Evolutionary conservation across 1,140 invertebrate species (phyloP).

Genomic region (Drosophila equinoxialis): DNA sequence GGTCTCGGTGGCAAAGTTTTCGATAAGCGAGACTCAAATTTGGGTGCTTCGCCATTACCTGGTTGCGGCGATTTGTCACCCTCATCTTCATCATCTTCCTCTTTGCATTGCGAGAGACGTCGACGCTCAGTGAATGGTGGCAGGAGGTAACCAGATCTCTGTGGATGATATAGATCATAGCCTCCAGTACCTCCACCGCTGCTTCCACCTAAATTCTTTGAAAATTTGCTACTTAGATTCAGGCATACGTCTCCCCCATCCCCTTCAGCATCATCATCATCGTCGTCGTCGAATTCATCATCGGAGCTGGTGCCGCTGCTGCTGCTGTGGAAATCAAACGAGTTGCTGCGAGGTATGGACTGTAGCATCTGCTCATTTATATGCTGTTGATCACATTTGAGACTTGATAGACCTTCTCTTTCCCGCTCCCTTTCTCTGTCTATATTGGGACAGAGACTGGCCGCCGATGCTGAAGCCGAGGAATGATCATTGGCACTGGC

Average conservation of each 20-base stretch:
- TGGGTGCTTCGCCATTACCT: constrained; percentile 22
- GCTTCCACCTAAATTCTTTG: constrained; percentile 24
- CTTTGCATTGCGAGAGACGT: constrained; percentile 91
- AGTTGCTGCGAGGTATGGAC: constrained; percentile 56
- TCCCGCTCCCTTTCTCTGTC: constrained; percentile 31
- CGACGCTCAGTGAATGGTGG: constrained; percentile 86
- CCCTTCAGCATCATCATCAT: constrained; percentile 34
- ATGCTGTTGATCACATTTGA: constrained; percentile 37
- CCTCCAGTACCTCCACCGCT: constrained; percentile 2
- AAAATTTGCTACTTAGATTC: constrained; percentile 54
- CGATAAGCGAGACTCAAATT: constrained; percentile 47
- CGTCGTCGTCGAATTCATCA: constrained; percentile 50
- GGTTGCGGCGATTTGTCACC: constrained; percentile 55
- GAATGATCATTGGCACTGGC: constrained; percentile 61
- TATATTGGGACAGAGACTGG: constrained; percentile 46
- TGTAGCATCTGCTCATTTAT: constrained; percentile 44
- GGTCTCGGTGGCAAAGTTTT: constrained; percentile 67
- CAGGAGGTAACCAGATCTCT: constrained; percentile 81
- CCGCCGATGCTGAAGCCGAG: constrained; percentile 43
- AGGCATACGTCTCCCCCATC: constrained; percentile 46
- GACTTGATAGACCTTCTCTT: constrained; percentile 23
- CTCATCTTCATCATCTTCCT: constrained; percentile 90
- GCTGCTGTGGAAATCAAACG: constrained; percentile 74
- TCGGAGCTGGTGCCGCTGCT: constrained; percentile 71
- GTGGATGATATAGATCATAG: constrained; percentile 62